A percentile compares a stretch with the other conserved stretches of the same genome.
Conservation (phyloP, 2,113 vertebrate genomes). For the Hemiscyllium ocellatum region DNA sequence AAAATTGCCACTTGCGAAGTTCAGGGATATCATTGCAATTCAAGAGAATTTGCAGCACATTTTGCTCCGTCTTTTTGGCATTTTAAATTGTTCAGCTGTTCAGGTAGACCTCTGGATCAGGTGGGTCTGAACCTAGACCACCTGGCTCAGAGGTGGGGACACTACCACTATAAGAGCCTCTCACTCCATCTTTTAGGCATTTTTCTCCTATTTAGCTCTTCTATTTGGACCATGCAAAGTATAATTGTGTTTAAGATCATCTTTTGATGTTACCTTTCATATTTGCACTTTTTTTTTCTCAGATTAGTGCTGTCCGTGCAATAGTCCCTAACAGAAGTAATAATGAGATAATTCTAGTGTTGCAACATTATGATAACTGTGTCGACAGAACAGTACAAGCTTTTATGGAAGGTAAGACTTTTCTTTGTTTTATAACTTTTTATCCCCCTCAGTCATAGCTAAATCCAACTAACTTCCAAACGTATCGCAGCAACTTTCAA, state of each 20-base stretch:
- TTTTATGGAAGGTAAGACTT: constrained; percentile 80
- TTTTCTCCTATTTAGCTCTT: not conserved
- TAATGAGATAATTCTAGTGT: constrained; percentile 88
- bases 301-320: constrained; percentile 85
- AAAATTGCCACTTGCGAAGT: not conserved
- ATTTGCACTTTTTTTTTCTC: constrained; percentile 36
- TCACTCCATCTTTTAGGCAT: not conserved
- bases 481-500: not conserved
- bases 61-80: no score
- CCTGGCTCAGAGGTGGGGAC: no score
- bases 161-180: no score
- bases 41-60: not conserved
- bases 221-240: not conserved
- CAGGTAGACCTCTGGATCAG: no score
- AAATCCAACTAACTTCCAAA: not conserved
- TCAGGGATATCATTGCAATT: not conserved
- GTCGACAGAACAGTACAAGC: constrained; percentile 89
- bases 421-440: not conserved
- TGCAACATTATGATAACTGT: constrained; percentile 91
- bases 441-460: not conserved
- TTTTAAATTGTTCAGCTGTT: no score
- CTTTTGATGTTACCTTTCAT: not conserved
- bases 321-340: constrained; percentile 95
- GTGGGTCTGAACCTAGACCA: no score
- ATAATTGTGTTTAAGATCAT: not conserved